phyloP scores from a whole-genome alignment of 2,113 vertebrate species.

The Phyllostomus hastatus region DNA sequence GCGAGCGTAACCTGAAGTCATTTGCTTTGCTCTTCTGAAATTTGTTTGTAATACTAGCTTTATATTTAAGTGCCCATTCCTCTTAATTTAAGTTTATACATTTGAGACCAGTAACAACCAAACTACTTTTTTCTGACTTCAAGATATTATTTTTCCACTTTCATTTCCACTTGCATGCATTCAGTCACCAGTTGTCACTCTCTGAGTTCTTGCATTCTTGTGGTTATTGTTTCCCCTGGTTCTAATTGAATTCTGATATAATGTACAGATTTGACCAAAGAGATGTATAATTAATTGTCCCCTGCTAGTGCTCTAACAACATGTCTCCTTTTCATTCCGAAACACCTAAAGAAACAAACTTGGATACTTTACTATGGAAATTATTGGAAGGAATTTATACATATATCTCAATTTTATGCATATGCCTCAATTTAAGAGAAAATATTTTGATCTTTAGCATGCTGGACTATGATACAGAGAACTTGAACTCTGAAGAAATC shows the following conservation, averaged over 20 bases:
- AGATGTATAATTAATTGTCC: not conserved
- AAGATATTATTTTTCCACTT: slow-evolving; percentile 37
- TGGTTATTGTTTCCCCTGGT: slow-evolving; percentile 38
- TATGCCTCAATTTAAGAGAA: slow-evolving; percentile 8
- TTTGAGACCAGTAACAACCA: slow-evolving; percentile 65
- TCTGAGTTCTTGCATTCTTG: slow-evolving; percentile 72
- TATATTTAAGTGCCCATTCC: slow-evolving; percentile 46
- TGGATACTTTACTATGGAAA: not conserved
- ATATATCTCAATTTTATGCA: not conserved
- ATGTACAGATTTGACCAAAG: slow-evolving; percentile 1
- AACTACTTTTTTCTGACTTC: slow-evolving; percentile 43
- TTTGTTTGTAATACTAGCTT: slow-evolving; percentile 11
- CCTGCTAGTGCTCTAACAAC: not conserved
- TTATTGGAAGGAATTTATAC: not conserved
- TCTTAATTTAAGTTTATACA: slow-evolving; percentile 57
- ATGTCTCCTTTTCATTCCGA: slow-evolving; percentile 56
- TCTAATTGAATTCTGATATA: not conserved
- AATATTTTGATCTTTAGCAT: slow-evolving; percentile 85
- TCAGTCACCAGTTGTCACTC: slow-evolving; percentile 40
- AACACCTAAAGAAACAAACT: slow-evolving; percentile 36
- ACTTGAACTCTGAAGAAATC: slow-evolving; percentile 99
- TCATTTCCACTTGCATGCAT: slow-evolving; percentile 41
- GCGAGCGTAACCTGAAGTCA: not conserved
- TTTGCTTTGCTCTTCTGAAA: slow-evolving; percentile 21
- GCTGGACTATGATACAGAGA: slow-evolving; percentile 99